These are phyloP conservation scores for Percopsis transmontana DNA, from an alignment of 2,113 vertebrate genomes.

Conservation along the genomic window DNA sequence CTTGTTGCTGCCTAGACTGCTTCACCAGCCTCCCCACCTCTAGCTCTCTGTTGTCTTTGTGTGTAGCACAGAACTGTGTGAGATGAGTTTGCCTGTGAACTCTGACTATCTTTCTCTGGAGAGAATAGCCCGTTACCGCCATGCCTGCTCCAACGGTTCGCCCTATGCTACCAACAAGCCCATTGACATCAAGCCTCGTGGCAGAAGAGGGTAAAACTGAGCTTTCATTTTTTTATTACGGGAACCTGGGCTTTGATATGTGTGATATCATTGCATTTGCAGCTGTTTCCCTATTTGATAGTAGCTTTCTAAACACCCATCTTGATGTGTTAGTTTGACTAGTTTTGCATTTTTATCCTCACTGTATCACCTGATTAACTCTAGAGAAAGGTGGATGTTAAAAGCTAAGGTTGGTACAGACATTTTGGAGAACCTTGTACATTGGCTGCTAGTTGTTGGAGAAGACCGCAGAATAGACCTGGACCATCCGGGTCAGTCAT, in stretches of 20 bases:
- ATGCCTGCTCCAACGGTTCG: conserved; percentile 83
- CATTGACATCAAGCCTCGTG: conserved; percentile 91
- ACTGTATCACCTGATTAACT: too few species aligned
- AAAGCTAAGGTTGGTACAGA: too few species aligned
- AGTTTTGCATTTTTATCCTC: too few species aligned
- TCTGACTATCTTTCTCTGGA: conserved; percentile 86
- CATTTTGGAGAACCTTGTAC: too few species aligned
- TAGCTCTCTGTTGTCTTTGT: conserved; percentile 18
- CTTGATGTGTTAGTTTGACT: too few species aligned
- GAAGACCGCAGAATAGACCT: not conserved
- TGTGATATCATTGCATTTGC: not conserved
- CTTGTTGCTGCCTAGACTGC: conserved; percentile 1
- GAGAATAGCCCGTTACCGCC: conserved; percentile 84
- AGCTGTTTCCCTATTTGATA: too few species aligned
- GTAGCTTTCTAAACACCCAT: too few species aligned
- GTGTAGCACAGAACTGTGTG: conserved; percentile 22
- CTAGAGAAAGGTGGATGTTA: too few species aligned
- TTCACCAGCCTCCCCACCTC: conserved; percentile 30
- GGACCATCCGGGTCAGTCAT: not conserved
- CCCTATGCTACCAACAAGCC: conserved; percentile 94
- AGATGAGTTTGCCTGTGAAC: conserved; percentile 90
- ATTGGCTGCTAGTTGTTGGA: not conserved
- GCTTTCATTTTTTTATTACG: too few species aligned
- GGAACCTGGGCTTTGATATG: too few species aligned
- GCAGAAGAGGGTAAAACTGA: conserved; percentile 84